phyloP scores from a whole-genome alignment of 2,888 invertebrate species.

The Pharmacophagus antenor region DNA sequence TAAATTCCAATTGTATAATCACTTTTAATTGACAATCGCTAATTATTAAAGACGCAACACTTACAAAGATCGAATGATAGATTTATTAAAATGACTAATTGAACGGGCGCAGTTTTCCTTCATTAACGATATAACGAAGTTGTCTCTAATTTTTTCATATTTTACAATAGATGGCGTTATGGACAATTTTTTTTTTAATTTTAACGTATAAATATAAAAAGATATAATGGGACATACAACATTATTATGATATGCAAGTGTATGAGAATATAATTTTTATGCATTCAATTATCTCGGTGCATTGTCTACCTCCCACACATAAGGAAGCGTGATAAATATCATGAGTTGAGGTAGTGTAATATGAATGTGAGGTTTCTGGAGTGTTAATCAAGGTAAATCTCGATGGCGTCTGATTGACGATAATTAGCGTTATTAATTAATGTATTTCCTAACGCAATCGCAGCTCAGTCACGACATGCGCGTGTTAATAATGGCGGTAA shows the following conservation, averaged over 20 bases:
- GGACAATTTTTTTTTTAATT: too few relatives aligned
- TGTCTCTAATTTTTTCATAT: too few relatives aligned
- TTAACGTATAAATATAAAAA: too few relatives aligned
- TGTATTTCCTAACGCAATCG: slow-evolving; percentile 52
- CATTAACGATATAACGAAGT: too few relatives aligned
- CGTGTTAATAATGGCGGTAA: slow-evolving; percentile 50
- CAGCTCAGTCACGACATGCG: slow-evolving; percentile 52
- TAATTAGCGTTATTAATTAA: slow-evolving; percentile 65
- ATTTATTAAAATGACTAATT: too few relatives aligned
- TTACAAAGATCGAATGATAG: too few relatives aligned
- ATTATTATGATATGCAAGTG: neutral
- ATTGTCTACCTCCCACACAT: slow-evolving; percentile 27
- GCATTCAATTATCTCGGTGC: slow-evolving; percentile 5
- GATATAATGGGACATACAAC: too few relatives aligned
- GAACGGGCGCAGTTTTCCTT: too few relatives aligned
- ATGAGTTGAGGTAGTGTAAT: slow-evolving; percentile 1
- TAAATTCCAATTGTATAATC: too few relatives aligned
- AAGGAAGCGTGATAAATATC: slow-evolving; percentile 16
- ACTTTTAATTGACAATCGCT: too few relatives aligned
- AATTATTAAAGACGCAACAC: too few relatives aligned
- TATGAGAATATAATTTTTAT: slow-evolving; percentile 7
- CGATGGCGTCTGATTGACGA: slow-evolving; percentile 39
- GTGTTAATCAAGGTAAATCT: slow-evolving; percentile 37
- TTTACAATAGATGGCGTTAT: too few relatives aligned
- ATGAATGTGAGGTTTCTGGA: slow-evolving; percentile 35